Evolutionary conservation across 2,113 vertebrate genomes (phyloP), one percentile per base, ranked within the genome.

Genomic region (Falco punctatus): DNA sequence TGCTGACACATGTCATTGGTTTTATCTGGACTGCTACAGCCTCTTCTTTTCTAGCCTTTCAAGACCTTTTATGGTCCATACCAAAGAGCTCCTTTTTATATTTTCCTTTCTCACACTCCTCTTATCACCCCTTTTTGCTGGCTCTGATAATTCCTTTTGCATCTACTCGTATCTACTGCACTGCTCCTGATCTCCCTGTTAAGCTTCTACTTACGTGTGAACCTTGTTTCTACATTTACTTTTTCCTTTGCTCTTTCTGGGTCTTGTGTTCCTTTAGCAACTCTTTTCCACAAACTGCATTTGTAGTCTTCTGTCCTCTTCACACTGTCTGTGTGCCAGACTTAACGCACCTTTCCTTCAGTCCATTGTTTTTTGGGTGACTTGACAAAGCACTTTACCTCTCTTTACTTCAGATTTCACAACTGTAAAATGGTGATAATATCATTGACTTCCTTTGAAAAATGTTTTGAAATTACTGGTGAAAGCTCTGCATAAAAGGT

Each of bases 1-100:
- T 73, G 55, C 46, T 0, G 3, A 33, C 46, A n/a, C 0, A 0
- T 58, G 28, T 84, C 28, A 10, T 46, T 82, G 73, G 13, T 88
- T 97, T 96, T 73, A 70, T 94, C 70, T 85, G 83, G 52, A 19
- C 65, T 84, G 62, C 44, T 72, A 35, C 73, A 57, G 30, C 17
- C 23, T 87, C 42, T 71, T 96, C 48, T 80, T 72, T 81, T 69
- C 48, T 23, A 69, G 49, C 58, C 73, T 90, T 87, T 66, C 71
- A 75, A 49, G 48, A 80, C 52, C 49, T 22, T 72, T 82, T 44
- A 19, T 58, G 73, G 40, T 57, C 27, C 62, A 22, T 33, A 79
- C 35, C 35, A 80, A 69, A 82, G 66, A 69, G 49, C 30, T 80
- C 16, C 33, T 72, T 69, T 77, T 73, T 30, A 1, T 6, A 6